These are phyloP conservation scores for Mercenaria mercenaria DNA, from an alignment of 1,140 invertebrate genomes.

Conservation along the genomic window DNA sequence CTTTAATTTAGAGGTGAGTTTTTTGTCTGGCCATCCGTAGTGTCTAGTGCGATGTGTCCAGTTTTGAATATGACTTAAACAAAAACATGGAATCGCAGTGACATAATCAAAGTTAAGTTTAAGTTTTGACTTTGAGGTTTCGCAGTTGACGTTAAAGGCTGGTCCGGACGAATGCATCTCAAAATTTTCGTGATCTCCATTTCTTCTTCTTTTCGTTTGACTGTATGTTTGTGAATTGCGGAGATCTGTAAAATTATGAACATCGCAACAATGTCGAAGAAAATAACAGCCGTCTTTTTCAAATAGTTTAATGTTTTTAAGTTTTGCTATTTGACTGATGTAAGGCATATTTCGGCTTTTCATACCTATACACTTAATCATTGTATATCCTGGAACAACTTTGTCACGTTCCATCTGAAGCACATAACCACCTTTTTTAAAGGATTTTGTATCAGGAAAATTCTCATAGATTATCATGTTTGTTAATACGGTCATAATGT, in stretches of 20 bases:
- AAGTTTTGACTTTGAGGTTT: neutral
- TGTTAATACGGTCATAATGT: neutral
- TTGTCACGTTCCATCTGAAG: neutral
- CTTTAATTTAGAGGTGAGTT: neutral
- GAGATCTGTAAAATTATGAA: neutral
- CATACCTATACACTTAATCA: neutral
- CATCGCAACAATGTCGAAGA: neutral
- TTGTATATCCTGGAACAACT: neutral
- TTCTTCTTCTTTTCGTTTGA: too few species aligned
- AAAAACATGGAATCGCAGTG: neutral
- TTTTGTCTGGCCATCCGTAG: neutral
- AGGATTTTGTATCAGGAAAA: too few species aligned
- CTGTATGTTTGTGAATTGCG: neutral
- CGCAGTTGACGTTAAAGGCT: neutral
- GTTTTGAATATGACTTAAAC: neutral
- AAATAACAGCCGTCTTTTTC: too few species aligned
- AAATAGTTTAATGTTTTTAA: neutral
- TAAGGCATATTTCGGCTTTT: neutral
- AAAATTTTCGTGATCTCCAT: too few species aligned
- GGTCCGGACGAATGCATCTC: too few species aligned
- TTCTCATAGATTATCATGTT: neutral
- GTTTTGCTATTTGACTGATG: neutral
- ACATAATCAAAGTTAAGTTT: neutral
- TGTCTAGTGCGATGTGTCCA: neutral
- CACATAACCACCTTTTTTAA: neutral